Base-by-base conservation (phyloP, 2,888 invertebrate genomes). In the Drosophila falleni region DNA sequence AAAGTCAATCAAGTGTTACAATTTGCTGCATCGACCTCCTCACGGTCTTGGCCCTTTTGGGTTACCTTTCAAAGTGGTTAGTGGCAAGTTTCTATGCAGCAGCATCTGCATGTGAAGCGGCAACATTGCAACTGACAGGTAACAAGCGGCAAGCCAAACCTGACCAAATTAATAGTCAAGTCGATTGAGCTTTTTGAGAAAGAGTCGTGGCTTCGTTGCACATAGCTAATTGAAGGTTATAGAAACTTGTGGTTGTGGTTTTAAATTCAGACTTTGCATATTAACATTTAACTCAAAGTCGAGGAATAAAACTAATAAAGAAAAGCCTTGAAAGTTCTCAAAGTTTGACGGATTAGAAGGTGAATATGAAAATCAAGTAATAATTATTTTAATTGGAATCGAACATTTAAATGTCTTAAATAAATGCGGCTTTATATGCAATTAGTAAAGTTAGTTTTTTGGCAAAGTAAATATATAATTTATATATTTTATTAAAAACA, bases 1-100 rank as follows among this genome's bases (percentile, higher is more conserved):
- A 84, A 84, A 84, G 87, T 84, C 84, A 84, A 84, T 84, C 89
- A 89, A 84, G 84, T 87, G 84, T 87, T 83, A 87, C 89, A 89
- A 67, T 78, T 73, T 74, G 74, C 70, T 64, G 68, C 70, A 60
- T 11, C 60, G 37, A 63, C 49, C 41, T 44, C n/a, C 53, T 29
- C 50, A 37, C 44, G 29, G 23, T 44, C 15, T 46, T 55, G 2
- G 1, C 13, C 29, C 15, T 5, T 9, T 31, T 35, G 60, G 46
- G 11, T 29, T 50, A 41, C 50, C 78, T 61, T 46, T 73, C 73
- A 63, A 49, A 54, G 68, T 50, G 63, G 56, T 37, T 62, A 37
- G 62, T 63, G 35, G 72, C 60, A 73, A 59, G 49, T 42, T 56
- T 19, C 8, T 8, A 6, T 50, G 8, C 31, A 19, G 15, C 55